Base-by-base conservation (phyloP, 1,140 invertebrate species). In the Drosophila sturtevanti region DNA sequence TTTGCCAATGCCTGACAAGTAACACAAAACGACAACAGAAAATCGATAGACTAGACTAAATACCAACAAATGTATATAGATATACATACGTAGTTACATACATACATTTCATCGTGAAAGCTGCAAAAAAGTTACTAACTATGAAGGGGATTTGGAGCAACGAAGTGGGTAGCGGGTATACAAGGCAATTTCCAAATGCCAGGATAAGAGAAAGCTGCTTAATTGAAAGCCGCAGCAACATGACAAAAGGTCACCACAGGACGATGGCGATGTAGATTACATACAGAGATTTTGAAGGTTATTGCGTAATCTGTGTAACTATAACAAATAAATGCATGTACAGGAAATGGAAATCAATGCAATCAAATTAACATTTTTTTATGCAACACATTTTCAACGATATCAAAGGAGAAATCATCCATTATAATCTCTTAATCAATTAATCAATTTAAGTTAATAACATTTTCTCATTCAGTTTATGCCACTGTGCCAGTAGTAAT, bases 1-100 rank as follows among this genome's bases (percentile, higher is more conserved):
- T 27, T 18, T n/a, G 14, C n/a, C 35, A n/a, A 14, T 38, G 37
- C 37, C 16, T 48, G 22, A 34, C 18, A 68, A 73, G 74, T 77
- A 77, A 77, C 35, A 65, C 35, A 73, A 77, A 52, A 77, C 71
- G 55, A 51, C 38, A 73, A 62, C 56, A 69, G 52, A 61, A 44
- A 61, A 24, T 61, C 38, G 18, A 38, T 27, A 48, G 41, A 48
- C 41, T 48, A 48, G 41, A 63, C 24, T 31, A 63, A 48, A 14
- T 44, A 14, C 61, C 27, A 58, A 21, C 24, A 27, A 63, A 34
- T 31, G 24, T 41, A 44, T 16, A 4, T 10, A 48, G 14, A 58
- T 14, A 14, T 11, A 58, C 34, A 18, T 35, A 24, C 58, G 41
- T 31, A 7, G 14, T 14, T 10, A 38, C 22, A 18, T 60, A 14